Evolutionary conservation across 2,888 invertebrate genomes (phyloP).

Genomic region (Hydriomena furcata): DNA sequence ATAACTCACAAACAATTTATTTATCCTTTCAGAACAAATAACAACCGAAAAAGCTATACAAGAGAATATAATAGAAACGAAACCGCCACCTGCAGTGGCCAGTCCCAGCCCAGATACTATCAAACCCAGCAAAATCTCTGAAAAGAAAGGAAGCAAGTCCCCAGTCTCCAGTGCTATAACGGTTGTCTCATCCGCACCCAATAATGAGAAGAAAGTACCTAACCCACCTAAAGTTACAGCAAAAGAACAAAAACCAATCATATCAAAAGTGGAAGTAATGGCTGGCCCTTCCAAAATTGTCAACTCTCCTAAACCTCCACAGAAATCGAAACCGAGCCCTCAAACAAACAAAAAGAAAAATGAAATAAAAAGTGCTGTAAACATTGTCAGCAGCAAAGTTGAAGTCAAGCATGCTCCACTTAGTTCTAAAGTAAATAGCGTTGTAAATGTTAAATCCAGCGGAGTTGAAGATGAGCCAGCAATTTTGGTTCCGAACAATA

Average conservation of each 20-base stretch:
- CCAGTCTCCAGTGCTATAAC: constrained; percentile 71
- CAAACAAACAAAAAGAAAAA: constrained; percentile 60
- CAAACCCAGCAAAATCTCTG: constrained; percentile 72
- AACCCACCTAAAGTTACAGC: constrained; percentile 73
- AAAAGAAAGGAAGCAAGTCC: constrained; percentile 67
- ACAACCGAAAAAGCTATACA: constrained; percentile 70
- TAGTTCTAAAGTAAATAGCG: constrained; percentile 78
- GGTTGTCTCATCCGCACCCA: constrained; percentile 66
- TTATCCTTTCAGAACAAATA: constrained; percentile 65
- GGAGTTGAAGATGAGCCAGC: constrained; percentile 81
- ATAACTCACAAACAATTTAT: constrained; percentile 11
- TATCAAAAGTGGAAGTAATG: constrained; percentile 83
- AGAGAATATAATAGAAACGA: constrained; percentile 78
- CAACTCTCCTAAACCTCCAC: constrained; percentile 53
- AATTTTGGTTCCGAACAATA: constrained; percentile 86
- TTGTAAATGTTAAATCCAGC: constrained; percentile 81
- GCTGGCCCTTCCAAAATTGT: constrained; percentile 77
- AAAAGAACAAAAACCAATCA: constrained; percentile 74
- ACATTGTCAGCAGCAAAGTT: constrained; percentile 73
- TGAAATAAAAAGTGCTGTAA: constrained; percentile 68
- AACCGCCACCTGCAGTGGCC: constrained; percentile 68
- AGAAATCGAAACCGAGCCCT: constrained; percentile 53
- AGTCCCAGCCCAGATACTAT: constrained; percentile 71
- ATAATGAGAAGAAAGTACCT: constrained; percentile 72
- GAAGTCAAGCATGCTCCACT: constrained; percentile 74